Conservation (phyloP, 2,797 vertebrate species). For the Hemibagrus guttatus region DNA sequence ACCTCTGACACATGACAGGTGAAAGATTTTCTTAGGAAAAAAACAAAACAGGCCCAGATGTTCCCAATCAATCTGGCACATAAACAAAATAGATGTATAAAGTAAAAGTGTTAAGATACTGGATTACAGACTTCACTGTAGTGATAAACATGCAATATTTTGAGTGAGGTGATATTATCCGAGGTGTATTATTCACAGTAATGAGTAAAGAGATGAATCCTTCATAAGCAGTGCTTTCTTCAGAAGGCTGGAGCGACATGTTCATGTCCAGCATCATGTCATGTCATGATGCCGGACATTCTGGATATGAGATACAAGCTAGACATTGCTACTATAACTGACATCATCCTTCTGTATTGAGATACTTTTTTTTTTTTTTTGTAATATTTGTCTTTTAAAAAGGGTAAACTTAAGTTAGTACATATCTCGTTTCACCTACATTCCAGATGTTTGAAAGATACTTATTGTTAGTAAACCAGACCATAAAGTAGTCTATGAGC, state of each 20-base stretch:
- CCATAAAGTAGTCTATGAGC: neutral
- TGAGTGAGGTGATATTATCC: neutral
- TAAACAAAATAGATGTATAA: neutral
- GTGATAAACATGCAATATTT: neutral
- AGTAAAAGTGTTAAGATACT: neutral
- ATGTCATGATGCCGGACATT: neutral
- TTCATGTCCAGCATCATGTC: too few species aligned
- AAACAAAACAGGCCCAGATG: too few species aligned
- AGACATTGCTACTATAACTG: too few species aligned
- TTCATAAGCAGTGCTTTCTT: neutral
- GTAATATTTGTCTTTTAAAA: neutral
- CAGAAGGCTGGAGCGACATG: neutral
- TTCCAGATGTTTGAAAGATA: neutral
- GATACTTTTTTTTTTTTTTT: neutral
- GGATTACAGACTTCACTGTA: neutral
- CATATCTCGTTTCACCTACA: neutral
- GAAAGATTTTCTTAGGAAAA: neutral
- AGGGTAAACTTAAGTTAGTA: neutral
- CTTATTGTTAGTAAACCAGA: neutral
- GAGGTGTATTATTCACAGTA: constrained; percentile 18
- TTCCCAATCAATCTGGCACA: neutral
- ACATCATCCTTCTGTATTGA: too few species aligned
- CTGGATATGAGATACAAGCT: neutral
- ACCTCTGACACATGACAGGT: neutral
- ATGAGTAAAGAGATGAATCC: neutral